A percentile compares a stretch with the other conserved stretches of the same genome.
Evolutionary conservation across 2,113 vertebrate genomes (phyloP).

Genomic region (Heptranchias perlo): DNA sequence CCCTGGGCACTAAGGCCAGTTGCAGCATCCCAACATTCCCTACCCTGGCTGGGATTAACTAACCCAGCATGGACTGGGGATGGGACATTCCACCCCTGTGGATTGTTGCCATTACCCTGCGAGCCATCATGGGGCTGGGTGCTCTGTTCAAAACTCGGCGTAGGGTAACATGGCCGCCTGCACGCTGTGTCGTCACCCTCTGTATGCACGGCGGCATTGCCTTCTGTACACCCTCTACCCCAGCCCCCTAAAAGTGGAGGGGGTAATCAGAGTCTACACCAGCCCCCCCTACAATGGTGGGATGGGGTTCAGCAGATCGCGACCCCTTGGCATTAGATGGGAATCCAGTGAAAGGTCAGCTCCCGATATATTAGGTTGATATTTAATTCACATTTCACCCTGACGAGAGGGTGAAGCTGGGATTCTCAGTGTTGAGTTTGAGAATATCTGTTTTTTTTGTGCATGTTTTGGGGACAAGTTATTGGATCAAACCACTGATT

Average conservation of each 20-base stretch:
- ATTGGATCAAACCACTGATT: background rate
- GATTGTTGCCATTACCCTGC: too few species aligned
- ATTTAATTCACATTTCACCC: background rate
- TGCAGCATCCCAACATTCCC: too few species aligned
- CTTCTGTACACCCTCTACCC: background rate
- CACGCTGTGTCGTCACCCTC: background rate
- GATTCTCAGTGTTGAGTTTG: background rate
- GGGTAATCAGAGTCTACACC: background rate
- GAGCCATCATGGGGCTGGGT: too few species aligned
- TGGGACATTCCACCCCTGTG: too few species aligned
- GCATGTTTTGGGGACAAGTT: too few species aligned
- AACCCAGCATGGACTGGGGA: too few species aligned
- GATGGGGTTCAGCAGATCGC: background rate
- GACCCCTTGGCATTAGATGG: background rate
- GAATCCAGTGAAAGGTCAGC: background rate
- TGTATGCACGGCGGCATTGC: too few species aligned
- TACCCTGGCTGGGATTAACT: too few species aligned
- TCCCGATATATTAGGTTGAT: background rate
- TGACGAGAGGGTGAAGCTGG: background rate
- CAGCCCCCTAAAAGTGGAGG: background rate
- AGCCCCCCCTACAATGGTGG: background rate
- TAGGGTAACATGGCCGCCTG: too few species aligned
- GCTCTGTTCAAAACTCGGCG: too few species aligned
- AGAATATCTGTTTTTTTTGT: background rate
- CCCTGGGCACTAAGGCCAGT: too few species aligned